Evolutionary conservation across 2,888 invertebrate genomes (phyloP).

Genomic region (Drepana falcataria): DNA sequence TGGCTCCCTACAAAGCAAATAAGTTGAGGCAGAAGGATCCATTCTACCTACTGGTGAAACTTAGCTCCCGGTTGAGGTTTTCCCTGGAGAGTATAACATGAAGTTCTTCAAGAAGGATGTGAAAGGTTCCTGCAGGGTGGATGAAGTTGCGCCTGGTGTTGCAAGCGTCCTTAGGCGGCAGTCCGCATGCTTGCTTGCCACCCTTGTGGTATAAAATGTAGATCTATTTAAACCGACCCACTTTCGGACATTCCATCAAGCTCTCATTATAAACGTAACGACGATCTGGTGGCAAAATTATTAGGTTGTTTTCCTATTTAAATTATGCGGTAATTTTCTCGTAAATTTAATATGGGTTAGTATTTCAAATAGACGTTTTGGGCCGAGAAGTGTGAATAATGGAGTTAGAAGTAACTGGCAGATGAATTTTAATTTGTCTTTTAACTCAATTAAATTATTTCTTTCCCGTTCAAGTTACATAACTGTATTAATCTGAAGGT

Average conservation of each 20-base stretch:
- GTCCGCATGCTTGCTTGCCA: too few species aligned
- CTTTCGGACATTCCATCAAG: slow-evolving; percentile 24
- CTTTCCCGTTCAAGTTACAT: background rate
- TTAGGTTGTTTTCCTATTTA: slow-evolving; percentile 17
- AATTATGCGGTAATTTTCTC: slow-evolving; percentile 9
- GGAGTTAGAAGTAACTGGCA: too few species aligned
- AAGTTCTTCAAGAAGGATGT: too few species aligned
- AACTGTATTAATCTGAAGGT: background rate
- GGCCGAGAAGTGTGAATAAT: background rate
- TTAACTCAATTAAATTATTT: background rate
- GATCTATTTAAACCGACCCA: slow-evolving; percentile 35
- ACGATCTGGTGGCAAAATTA: slow-evolving; percentile 24
- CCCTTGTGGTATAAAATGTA: slow-evolving; percentile 31
- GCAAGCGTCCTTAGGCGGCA: too few species aligned
- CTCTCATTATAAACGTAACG: slow-evolving; percentile 18
- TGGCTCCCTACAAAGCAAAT: too few species aligned
- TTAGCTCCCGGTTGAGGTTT: too few species aligned
- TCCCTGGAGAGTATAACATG: too few species aligned
- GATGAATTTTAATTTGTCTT: background rate
- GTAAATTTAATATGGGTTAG: background rate
- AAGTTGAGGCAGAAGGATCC: too few species aligned
- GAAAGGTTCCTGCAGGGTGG: too few species aligned
- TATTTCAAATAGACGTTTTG: background rate
- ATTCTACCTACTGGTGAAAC: too few species aligned
- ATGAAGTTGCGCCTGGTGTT: too few species aligned